Base-by-base conservation (phyloP, 2,888 invertebrate genomes). In the Cremastinae sp. region DNA sequence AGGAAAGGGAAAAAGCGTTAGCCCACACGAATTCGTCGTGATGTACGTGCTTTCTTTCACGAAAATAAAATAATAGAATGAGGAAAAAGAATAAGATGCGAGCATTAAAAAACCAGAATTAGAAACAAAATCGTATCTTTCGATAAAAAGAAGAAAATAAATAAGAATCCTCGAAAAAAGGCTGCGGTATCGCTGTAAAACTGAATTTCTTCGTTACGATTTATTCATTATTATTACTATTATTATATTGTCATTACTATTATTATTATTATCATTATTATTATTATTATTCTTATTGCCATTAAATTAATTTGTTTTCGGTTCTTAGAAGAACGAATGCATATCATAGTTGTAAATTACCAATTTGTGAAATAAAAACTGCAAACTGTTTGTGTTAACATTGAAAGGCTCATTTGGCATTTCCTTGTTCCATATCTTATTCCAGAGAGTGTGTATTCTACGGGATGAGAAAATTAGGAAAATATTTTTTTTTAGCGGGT, bases 291-390 rank as follows among this genome's bases (percentile, higher is more conserved):
- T 41, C 36, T 56, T 20, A 64, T 74, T 47, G 43, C 64, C 49
- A 65, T 65, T 77, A 69, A 20, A 71, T 70, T 78, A 36, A 59
- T 76, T 79, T 75, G 47, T 79, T 88, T 88, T 89, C 84, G 83
- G 89, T 92, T 93, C 92, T 93, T 93, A 93, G 93, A 93, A 92
- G 93, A 94, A 93, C 93, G 90, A 94, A 95, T 95, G 95, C 95
- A 95, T 95, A 95, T 95, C 95, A 95, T 95, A 95, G 95, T 94
- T 95, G 95, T 95, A 95, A 95, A 94, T 93, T 93, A 93, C 92
- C 92, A 93, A 93, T 94, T 94, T 94, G 94, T 94, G 93, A 94
- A 94, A 94, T 94, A 94, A 94, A 94, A 93, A 92, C 92, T 92
- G 93, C 92, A 93, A 90, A 89, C 90, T 90, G 89, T 89, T 89